A percentile compares a stretch with the other conserved stretches of the same genome.
phyloP scores from a whole-genome alignment of 2,113 vertebrate species.

The Pollachius pollachius region DNA sequence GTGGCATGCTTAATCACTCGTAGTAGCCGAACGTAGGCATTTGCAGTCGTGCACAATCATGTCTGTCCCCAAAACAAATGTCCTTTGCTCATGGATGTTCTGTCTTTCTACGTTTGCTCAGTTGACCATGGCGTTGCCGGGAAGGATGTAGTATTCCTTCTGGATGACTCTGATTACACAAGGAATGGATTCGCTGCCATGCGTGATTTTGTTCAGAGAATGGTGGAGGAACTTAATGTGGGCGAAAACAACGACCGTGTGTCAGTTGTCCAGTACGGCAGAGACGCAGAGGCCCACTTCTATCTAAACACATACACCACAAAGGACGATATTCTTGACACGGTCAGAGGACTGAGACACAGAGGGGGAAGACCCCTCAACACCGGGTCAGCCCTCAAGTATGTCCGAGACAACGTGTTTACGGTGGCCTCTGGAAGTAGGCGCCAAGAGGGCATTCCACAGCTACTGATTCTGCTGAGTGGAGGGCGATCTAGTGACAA shows the following conservation, averaged over 20 bases:
- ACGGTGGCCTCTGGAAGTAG: slow-evolving; percentile 78
- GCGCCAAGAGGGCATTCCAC: slow-evolving; percentile 71
- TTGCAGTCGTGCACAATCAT: neutral
- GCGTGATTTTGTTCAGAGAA: slow-evolving; percentile 38
- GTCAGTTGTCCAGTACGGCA: slow-evolving; percentile 48
- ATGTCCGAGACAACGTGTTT: slow-evolving; percentile 67
- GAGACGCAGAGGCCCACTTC: slow-evolving; percentile 43
- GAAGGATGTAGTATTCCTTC: slow-evolving; percentile 39
- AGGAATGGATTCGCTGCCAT: slow-evolving; percentile 41
- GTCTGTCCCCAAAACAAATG: slow-evolving; percentile 37
- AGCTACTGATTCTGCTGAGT: slow-evolving; percentile 66
- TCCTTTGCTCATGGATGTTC: no score
- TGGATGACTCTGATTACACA: slow-evolving; percentile 44
- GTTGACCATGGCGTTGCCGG: slow-evolving; percentile 7
- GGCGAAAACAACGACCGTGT: slow-evolving; percentile 40
- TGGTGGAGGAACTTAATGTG: slow-evolving; percentile 45
- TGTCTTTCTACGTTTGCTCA: neutral
- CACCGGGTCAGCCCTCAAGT: slow-evolving; percentile 70
- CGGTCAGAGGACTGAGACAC: slow-evolving; percentile 23
- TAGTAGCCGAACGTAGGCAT: neutral
- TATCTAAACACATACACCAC: slow-evolving; percentile 39
- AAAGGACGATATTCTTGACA: slow-evolving; percentile 34
- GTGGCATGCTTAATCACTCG: no score
- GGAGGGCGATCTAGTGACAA: slow-evolving; percentile 51
- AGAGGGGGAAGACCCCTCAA: slow-evolving; percentile 69